A percentile compares a stretch with the other conserved stretches of the same genome.
These are phyloP conservation scores for Pogona vitticeps DNA, from an alignment of 2,113 vertebrate genomes.

Conservation along the genomic window DNA sequence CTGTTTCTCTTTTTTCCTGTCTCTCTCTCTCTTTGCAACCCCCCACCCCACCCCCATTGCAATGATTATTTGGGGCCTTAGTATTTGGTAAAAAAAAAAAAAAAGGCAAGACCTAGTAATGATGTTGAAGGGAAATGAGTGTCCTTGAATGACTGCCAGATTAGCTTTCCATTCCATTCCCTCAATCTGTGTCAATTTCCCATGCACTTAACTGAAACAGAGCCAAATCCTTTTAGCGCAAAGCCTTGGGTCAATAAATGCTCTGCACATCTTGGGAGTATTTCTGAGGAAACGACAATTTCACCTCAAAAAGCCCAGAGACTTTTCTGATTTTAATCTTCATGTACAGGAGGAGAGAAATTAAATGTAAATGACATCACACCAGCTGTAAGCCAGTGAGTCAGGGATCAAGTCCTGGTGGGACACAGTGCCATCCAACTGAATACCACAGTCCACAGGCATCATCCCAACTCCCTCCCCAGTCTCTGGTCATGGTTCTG, in stretches of 20 bases:
- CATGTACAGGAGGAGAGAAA: conserved; percentile 13
- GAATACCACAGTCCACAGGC: background rate
- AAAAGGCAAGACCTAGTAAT: conserved; percentile 25
- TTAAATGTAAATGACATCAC: conserved; percentile 55
- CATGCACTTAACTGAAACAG: conserved; percentile 86
- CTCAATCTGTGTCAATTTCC: conserved; percentile 87
- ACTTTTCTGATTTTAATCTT: conserved; percentile 46
- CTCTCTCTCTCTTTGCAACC: no score
- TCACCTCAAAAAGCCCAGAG: conserved; percentile 54
- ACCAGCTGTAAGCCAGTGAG: no score
- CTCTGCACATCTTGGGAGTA: conserved; percentile 74
- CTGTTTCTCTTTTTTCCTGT: no score
- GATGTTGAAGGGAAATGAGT: conserved; percentile 21
- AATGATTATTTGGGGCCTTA: background rate
- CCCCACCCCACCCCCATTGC: background rate
- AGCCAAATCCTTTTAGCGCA: conserved; percentile 78
- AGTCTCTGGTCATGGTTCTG: background rate
- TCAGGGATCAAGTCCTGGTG: background rate
- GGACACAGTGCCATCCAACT: background rate
- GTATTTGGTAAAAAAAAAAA: conserved; percentile 16
- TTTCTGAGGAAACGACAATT: conserved; percentile 61
- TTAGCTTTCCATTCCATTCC: conserved; percentile 70
- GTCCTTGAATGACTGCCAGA: conserved; percentile 62
- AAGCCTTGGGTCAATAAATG: conserved; percentile 73
- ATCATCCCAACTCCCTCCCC: background rate